Evolutionary conservation across 2,797 vertebrate genomes (phyloP), one percentile per base, ranked within the genome.

Genomic region (Anguilla obscura): DNA sequence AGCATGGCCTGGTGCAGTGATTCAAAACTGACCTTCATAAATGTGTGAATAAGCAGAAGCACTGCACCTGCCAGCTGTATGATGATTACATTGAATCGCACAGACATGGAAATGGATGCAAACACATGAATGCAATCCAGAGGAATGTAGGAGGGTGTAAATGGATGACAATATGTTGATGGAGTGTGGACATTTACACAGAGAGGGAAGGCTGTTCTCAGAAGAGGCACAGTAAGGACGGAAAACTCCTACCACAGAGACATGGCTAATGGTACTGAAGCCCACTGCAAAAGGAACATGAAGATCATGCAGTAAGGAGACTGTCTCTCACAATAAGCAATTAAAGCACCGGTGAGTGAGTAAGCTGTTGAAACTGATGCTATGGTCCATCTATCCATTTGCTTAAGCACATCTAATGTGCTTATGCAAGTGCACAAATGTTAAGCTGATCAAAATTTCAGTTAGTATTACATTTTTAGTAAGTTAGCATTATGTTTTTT

Each of bases 11-110:
- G 82, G 92, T 96, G 87, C 95, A 93, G 76, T 92, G 93, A 83
- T 97, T 96, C 90, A 96, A 96, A 92, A 92, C 93, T 76, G 96
- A 97, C 92, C 94, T 97, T 86, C 94, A 96, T 90, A 93, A 94
- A 87, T 89, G 86, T 83, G 93, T 95, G 2, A 95, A 96, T 4
- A 94, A 93, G 91, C 90, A 96, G 89, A 96, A 97, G 90, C 91
- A 93, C 18, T 91, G 89, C 89, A 89, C 96, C 87, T 88, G 91
- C 24, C 90, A 92, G 48, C 93, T 97, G 88, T 95, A 96, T 88
- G 86, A 87, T 86, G 96, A 95, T 90, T 96, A 96, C 0, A 94
- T 97, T 93, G 96, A 97, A 93, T 95, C 94, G 84, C 92, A 96
- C 90, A 91, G 88, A 89, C 69, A 87, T 54, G 85, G 48, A 83